Conservation (phyloP, 2,113 vertebrate species). For the Phoenicopterus ruber region DNA sequence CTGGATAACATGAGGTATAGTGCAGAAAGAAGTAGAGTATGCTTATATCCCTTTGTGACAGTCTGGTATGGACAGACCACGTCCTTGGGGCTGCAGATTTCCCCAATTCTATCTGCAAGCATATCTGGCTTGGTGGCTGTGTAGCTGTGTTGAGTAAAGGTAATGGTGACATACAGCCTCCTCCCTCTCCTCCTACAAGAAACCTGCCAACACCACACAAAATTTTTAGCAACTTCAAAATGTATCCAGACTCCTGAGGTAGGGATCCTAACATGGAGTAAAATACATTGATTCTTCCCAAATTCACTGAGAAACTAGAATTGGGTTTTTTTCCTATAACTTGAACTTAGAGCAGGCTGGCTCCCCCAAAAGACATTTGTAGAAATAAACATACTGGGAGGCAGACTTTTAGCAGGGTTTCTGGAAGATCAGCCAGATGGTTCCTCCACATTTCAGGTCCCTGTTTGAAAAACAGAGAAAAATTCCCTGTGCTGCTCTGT, state of each 20-base stretch:
- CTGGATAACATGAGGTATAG: neutral
- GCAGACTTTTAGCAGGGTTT: neutral
- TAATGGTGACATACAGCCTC: neutral
- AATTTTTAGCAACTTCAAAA: neutral
- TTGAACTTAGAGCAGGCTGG: neutral
- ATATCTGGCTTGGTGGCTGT: neutral
- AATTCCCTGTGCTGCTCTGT: rapidly evolving
- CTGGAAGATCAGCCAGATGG: neutral
- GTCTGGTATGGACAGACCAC: neutral
- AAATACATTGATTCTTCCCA: neutral
- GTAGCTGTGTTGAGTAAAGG: neutral
- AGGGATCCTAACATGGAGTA: neutral
- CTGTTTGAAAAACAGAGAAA: neutral
- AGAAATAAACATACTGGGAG: neutral
- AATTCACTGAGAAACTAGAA: neutral
- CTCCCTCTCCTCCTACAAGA: neutral
- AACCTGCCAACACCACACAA: neutral
- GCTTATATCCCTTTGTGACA: neutral
- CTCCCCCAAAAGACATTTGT: neutral
- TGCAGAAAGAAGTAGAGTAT: neutral
- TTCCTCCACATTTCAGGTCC: neutral
- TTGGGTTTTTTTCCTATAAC: neutral
- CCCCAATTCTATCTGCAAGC: neutral
- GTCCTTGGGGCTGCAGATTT: neutral
- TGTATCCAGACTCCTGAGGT: neutral